Base-by-base conservation (phyloP, 2,888 invertebrate genomes). In the Thalpophila matura region DNA sequence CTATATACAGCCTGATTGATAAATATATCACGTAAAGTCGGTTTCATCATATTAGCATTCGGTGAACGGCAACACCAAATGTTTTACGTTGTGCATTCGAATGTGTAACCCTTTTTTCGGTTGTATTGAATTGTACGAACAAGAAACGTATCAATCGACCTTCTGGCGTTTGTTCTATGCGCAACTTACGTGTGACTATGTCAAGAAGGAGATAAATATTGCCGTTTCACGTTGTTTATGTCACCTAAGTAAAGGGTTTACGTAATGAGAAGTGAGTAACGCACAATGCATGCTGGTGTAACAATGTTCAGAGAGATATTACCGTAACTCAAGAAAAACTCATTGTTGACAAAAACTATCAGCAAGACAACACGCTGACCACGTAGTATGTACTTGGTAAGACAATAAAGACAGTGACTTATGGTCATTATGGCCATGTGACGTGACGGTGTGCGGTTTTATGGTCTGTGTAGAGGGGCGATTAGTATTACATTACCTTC, bases 1-100 rank as follows among this genome's bases (percentile, higher is more conserved):
- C 67, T 47, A n/a, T n/a, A n/a, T n/a, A 57, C 65, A 69, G 27
- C 82, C 76, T 82, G 82, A 89, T 93, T 92, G 84, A 88, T 89
- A 93, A 88, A 86, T 88, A 85, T 82, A 91, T 90, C 93, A 92
- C 93, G 93, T 88, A 77, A 78, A 64, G 53, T 65, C 69, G 57
- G 84, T 93, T 92, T 91, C 93, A 81, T 84, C 92, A 93, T 80
- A 82, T 83, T 78, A 83, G 77, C 81, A 82, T 83, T 81, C 83
- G 67, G 82, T 81, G 83, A 83, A 77, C 75, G 80, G 82, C 75
- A 79, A 77, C 59, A 71, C 74, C 80, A 77, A 83, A 84, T 81
- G 83, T 81, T 80, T 68, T 66, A 74, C 68, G 63, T 50, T 67
- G 73, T 81, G 87, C 85, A 89, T 89, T 82, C 83, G 79, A 84